These are phyloP conservation scores for Amblyjoppa fuscipennis DNA, from an alignment of 2,888 invertebrate species.

Conservation along the genomic window DNA sequence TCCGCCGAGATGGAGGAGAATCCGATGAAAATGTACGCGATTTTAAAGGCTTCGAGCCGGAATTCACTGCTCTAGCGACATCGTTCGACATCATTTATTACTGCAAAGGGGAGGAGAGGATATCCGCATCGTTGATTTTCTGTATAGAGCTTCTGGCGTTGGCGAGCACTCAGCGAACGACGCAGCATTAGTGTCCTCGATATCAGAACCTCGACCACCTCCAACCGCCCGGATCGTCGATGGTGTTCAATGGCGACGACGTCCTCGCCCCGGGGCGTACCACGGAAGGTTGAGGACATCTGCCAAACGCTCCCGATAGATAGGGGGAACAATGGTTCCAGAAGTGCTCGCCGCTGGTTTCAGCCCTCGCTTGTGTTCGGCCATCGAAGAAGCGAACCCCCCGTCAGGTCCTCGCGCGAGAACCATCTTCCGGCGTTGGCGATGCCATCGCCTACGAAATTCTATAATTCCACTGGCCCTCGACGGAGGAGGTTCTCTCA, in stretches of 20 bases:
- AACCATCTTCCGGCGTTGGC: constrained; percentile 28
- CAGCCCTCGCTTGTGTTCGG: constrained; percentile 40
- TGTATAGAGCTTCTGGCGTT: background rate
- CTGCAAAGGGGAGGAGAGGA: background rate
- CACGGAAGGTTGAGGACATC: constrained; percentile 42
- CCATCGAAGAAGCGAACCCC: constrained; percentile 27
- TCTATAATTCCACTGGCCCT: constrained; percentile 34
- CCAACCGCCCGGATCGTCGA: constrained; percentile 16
- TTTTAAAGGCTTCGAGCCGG: background rate
- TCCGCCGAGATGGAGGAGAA: background rate
- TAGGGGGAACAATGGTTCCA: constrained; percentile 64
- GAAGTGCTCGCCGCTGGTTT: constrained; percentile 52
- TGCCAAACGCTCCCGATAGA: constrained; percentile 61
- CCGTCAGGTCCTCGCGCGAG: background rate
- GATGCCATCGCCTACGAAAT: constrained; percentile 51
- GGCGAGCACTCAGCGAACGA: constrained; percentile 14
- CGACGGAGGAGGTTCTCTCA: constrained; percentile 29
- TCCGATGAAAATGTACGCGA: background rate
- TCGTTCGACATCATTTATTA: constrained; percentile 32
- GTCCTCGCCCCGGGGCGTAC: constrained; percentile 40
- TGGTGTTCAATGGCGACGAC: constrained; percentile 28
- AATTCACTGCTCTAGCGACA: background rate
- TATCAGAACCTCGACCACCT: constrained; percentile 34
- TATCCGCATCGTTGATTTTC: constrained; percentile 35
- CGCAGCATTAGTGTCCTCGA: constrained; percentile 48